Conservation (phyloP, 1,140 invertebrate species). For the Aphaenogaster rudis region DNA sequence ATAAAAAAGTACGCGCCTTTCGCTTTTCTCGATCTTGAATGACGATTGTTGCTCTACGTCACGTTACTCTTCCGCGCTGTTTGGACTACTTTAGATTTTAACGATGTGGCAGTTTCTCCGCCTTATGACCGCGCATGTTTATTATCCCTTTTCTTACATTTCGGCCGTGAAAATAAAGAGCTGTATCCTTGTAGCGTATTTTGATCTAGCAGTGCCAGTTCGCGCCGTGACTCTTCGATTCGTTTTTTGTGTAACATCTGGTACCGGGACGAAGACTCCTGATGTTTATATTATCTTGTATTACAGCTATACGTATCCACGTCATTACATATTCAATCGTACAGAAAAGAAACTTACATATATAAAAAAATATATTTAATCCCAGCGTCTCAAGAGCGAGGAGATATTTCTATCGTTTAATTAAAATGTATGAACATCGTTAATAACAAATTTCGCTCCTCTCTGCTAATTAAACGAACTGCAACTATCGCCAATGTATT, state of each 20-base stretch:
- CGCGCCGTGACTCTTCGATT: not conserved
- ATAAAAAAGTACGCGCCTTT: not conserved
- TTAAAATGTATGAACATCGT: not conserved
- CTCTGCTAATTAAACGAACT: not conserved
- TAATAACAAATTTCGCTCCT: not conserved
- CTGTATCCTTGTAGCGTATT: slow-evolving; percentile 8
- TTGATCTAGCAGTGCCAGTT: not conserved
- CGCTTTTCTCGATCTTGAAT: not conserved
- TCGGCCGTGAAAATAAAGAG: not conserved
- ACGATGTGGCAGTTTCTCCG: not conserved
- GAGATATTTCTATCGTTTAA: not conserved
- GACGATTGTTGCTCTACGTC: not conserved
- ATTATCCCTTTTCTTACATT: slow-evolving; percentile 17
- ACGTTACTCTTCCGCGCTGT: not conserved
- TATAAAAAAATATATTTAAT: not conserved
- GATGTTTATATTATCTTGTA: not conserved
- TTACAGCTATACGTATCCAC: not conserved
- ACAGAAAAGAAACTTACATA: not conserved
- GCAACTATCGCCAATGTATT: not conserved
- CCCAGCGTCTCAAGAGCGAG: not conserved
- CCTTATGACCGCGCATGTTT: slow-evolving; percentile 20
- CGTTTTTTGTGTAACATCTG: not conserved
- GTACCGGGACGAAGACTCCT: not conserved
- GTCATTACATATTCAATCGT: not conserved
- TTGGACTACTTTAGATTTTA: slow-evolving; percentile 10